Base-by-base conservation (phyloP, 2,888 invertebrate genomes). In the Cataglyphis altisquamis region DNA sequence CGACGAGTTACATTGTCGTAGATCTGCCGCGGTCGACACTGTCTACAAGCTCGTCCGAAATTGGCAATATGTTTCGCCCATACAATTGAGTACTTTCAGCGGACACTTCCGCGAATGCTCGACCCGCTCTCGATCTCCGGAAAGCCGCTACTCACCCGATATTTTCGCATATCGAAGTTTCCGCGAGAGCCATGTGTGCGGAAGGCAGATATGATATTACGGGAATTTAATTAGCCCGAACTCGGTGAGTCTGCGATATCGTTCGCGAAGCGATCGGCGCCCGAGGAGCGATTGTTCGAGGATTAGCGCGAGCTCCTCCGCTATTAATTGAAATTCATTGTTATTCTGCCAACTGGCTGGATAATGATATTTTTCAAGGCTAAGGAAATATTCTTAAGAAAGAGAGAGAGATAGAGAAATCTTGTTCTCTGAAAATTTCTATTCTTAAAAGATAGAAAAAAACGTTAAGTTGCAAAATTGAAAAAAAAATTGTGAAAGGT, bases 121-220 rank as follows among this genome's bases (percentile, higher is more conserved):
- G 80, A 70, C 78, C 85, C 88, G 87, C 89, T 88, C 87, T 88
- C 88, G 66, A 21, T 84, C 84, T 73, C 84, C 72, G 66, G 80
- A 73, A 68, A 78, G 78, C 73, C 48, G 83, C 52, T 67, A 25
- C 68, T 52, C 73, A 1, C 77, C 36, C 81, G 82, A 86, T 88
- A 86, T 90, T 89, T 85, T 91, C 87, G 80, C 68, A 60, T 82
- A 91, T 91, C 91, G 90, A 91, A 92, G 89, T 91, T 91, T 89
- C 90, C 64, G 73, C 73, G 67, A 82, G 89, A 91, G 90, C 90
- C 92, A 92, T 92, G 93, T 94, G 91, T 94, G 94, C 93, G 90
- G 91, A 93, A 94, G 91, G 92, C 91, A 94, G 94, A 94, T 94
- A 94, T 93, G 94, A 94, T 93, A 94, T 94, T 93, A 93, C 93